Conservation (phyloP, 1,140 invertebrate species). For the Drosophila bocqueti region DNA sequence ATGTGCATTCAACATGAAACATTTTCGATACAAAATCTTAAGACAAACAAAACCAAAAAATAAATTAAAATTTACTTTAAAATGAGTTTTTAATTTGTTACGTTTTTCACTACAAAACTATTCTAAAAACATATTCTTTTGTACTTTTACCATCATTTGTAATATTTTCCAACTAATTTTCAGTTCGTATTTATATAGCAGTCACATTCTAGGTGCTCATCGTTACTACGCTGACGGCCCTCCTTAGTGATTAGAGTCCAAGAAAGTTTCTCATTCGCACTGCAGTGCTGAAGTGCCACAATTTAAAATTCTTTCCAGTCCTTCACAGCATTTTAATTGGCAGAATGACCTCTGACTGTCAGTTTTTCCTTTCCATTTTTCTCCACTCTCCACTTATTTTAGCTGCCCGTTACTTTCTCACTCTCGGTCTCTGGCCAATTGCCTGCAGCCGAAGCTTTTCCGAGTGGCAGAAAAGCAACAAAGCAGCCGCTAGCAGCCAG, state of each 20-base stretch:
- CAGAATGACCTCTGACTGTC: slow-evolving; percentile 36
- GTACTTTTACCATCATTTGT: neutral
- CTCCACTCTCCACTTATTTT: neutral
- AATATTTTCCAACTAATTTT: neutral
- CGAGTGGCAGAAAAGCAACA: neutral
- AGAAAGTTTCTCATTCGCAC: neutral
- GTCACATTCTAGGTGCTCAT: neutral
- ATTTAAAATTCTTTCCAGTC: slow-evolving; percentile 9
- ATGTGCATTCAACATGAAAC: too few species aligned
- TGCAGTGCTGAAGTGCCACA: neutral
- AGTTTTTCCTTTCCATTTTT: slow-evolving; percentile 10
- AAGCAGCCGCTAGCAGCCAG: neutral
- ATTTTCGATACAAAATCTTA: neutral
- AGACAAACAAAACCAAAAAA: neutral
- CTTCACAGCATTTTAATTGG: slow-evolving; percentile 28
- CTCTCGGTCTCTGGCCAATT: slow-evolving; percentile 13
- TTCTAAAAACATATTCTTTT: neutral
- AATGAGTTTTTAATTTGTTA: neutral
- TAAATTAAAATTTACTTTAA: neutral
- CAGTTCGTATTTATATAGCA: neutral
- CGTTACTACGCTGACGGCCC: neutral
- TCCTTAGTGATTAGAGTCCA: neutral
- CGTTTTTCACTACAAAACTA: too few species aligned
- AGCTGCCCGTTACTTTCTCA: slow-evolving; percentile 26
- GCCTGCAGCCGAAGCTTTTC: slow-evolving; percentile 21